Conservation (phyloP, 2,888 invertebrate species). For the Metellina segmentata region DNA sequence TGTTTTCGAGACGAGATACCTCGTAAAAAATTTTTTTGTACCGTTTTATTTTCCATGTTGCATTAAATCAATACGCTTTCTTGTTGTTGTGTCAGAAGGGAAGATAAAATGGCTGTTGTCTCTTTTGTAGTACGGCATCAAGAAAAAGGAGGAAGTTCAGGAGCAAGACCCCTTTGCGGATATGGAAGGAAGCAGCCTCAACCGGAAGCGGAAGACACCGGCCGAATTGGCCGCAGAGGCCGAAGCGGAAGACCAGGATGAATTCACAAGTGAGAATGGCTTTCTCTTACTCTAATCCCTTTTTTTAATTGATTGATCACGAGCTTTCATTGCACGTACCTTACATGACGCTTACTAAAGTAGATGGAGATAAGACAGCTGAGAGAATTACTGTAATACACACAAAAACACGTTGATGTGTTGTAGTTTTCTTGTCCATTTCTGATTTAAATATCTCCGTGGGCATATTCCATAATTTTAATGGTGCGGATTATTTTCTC, state of each 20-base stretch:
- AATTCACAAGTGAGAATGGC: constrained; percentile 89
- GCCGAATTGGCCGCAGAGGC: constrained; percentile 98
- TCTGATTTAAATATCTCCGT: no score
- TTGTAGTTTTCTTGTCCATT: no score
- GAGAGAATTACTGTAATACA: no score
- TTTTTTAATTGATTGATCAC: no score
- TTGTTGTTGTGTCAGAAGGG: not conserved
- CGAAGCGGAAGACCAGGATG: constrained; percentile 96
- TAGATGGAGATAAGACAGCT: no score
- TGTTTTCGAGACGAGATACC: not conserved
- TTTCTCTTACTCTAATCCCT: no score
- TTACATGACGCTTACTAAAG: no score
- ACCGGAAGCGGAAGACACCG: constrained; percentile 99
- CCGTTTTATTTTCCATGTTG: not conserved
- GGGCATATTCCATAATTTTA: no score
- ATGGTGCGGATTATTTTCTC: no score
- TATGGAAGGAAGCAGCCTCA: constrained; percentile 84
- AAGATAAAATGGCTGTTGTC: not conserved
- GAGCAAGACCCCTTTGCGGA: constrained; percentile 65
- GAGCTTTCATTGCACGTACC: no score
- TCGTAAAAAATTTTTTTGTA: not conserved
- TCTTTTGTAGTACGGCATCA: constrained; percentile 71
- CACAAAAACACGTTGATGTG: no score
- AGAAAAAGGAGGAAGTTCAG: constrained; percentile 76
- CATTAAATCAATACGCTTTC: not conserved